Conservation (phyloP, 2,888 invertebrate genomes). For the Drosophila putrida region DNA sequence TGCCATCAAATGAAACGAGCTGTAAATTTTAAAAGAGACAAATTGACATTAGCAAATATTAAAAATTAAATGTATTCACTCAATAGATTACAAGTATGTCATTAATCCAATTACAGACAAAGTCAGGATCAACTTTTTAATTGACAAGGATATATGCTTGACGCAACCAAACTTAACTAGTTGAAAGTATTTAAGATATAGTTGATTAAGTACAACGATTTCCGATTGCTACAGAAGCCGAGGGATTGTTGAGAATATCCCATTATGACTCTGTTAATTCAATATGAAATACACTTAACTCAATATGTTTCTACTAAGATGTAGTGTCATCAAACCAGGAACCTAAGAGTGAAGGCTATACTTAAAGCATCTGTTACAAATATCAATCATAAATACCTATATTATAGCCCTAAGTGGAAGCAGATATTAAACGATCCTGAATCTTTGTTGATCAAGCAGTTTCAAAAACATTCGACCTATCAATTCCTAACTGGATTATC, state of each 20-base stretch:
- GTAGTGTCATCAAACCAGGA: no score
- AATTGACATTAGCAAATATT: slow-evolving; percentile 1
- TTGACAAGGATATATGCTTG: not conserved
- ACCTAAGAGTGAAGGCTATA: no score
- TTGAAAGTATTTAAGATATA: not conserved
- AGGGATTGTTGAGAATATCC: not conserved
- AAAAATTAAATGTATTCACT: not conserved
- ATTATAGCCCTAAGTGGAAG: not conserved
- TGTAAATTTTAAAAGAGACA: slow-evolving; percentile 86
- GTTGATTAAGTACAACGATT: slow-evolving; percentile 30
- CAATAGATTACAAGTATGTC: not conserved
- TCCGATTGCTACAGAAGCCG: not conserved
- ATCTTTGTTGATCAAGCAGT: not conserved
- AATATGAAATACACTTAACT: not conserved
- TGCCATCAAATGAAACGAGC: slow-evolving; percentile 93
- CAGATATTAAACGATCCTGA: not conserved
- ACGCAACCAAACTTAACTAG: slow-evolving; percentile 21
- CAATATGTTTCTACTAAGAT: no score
- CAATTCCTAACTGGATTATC: not conserved
- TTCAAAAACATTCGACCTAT: not conserved
- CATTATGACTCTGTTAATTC: slow-evolving; percentile 1
- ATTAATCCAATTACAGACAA: slow-evolving; percentile 2
- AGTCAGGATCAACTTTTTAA: not conserved
- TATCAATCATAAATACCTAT: not conserved
- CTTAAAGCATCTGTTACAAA: not conserved